Conservation (phyloP, 2,888 invertebrate species). For the Eutolmus rufibarbis region DNA sequence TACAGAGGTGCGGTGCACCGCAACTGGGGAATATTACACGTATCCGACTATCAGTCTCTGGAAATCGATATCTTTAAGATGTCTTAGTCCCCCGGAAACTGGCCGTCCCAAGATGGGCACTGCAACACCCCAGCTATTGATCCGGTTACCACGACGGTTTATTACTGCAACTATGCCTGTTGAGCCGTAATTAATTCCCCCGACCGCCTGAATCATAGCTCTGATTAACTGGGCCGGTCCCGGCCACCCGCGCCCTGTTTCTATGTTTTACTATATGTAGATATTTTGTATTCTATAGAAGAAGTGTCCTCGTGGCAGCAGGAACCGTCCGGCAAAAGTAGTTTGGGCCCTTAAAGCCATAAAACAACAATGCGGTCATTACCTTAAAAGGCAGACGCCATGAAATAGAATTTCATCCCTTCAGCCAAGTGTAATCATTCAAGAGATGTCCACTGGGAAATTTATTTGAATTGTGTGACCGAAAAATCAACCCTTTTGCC, state of each 20-base stretch:
- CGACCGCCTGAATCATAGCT: not conserved
- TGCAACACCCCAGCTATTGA: not conserved
- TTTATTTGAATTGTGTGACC: slow-evolving; percentile 40
- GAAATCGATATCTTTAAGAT: not conserved
- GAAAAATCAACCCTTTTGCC: slow-evolving; percentile 39
- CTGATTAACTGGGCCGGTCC: not conserved
- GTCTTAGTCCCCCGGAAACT: not conserved
- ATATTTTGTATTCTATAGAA: not conserved
- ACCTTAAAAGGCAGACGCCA: slow-evolving; percentile 38
- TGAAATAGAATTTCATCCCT: slow-evolving; percentile 40
- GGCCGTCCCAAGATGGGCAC: not conserved
- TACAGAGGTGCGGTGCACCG: not conserved
- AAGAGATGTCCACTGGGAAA: slow-evolving; percentile 38
- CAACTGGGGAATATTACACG: not conserved
- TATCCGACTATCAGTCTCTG: not conserved
- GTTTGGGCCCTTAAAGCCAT: slow-evolving; percentile 8
- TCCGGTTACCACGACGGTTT: not conserved
- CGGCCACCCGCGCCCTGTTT: not conserved
- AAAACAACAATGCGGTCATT: slow-evolving; percentile 18
- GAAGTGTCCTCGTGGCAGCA: not conserved
- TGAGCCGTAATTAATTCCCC: not conserved
- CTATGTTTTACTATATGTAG: not conserved
- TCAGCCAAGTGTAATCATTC: slow-evolving; percentile 38
- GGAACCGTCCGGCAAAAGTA: not conserved
- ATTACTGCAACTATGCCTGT: not conserved